Evolutionary conservation across 2,888 invertebrate species (phyloP), one percentile per base, ranked within the genome.

Genomic region (Merodon equestris): DNA sequence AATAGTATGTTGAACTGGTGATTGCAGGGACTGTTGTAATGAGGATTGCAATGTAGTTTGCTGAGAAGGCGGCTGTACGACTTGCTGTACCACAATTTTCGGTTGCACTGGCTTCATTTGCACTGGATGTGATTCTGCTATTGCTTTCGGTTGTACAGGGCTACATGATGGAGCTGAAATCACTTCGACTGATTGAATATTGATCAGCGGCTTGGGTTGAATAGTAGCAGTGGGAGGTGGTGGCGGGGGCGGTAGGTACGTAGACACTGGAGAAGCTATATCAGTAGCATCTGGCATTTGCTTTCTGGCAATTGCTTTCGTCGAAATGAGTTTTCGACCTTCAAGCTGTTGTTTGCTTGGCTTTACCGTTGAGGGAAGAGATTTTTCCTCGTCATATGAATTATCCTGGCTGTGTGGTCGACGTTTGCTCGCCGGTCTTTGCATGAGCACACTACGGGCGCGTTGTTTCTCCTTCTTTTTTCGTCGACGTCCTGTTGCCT

Each of bases 381-480:
- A 38, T 40, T 67, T 64, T 1, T 77, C 77, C 9, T 77, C 77
- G 9, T 67, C 45, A 1, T 34, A 15, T 17, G 14, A 50, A 17
- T 75, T 66, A 14, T 82, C 82, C 36, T 82, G 82, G 34, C 81
- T 82, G 0, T 73, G 76, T n/a, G 18, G 72, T 10, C 66, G 75
- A 9, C 84, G 82, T 9, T 70, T 79, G 45, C 15, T 76, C 0
- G 51, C 45, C 0, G 60, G 9, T 42, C 71, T 68, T 14, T 67
- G 76, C 61, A 68, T 72, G 48, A 61, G 44, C 1, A 70, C 68
- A 36, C 61, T 76, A 14, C 66, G 56, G 12, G 71, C 67, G 53
- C 82, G 76, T 18, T 82, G 68, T 45, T 77, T 77, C 57, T 71
- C 64, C 47, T 79, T 81, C 58, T 82, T 73, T 56, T 63, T 72